phyloP scores from a whole-genome alignment of 2,888 invertebrate genomes.

The Noctua janthe region DNA sequence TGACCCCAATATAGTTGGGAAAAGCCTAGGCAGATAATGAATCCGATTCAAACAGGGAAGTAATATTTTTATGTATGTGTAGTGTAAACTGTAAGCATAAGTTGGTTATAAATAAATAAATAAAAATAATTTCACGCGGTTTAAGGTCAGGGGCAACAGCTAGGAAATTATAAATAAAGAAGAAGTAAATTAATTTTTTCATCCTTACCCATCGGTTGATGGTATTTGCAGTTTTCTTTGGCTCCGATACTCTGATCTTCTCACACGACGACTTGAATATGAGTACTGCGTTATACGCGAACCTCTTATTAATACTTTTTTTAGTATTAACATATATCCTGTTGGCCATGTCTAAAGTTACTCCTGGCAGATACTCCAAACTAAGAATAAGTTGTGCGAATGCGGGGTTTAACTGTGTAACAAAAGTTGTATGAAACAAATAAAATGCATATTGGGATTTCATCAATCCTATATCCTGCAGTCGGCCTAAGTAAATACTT shows the following conservation, averaged over 20 bases:
- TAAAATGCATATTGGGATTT: not conserved
- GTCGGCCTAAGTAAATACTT: not conserved
- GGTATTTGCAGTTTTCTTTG: conserved; percentile 75
- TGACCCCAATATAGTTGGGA: too few species aligned
- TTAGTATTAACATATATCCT: conserved; percentile 89
- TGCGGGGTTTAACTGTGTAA: conserved; percentile 10
- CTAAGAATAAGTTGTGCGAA: conserved; percentile 61
- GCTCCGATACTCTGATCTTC: conserved; percentile 88
- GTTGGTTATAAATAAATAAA: too few species aligned
- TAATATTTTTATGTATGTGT: too few species aligned
- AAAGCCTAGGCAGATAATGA: too few species aligned
- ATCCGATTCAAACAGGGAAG: too few species aligned
- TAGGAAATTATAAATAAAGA: not conserved
- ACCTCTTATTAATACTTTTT: conserved; percentile 84
- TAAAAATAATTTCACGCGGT: too few species aligned
- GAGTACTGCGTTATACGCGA: conserved; percentile 83
- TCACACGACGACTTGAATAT: conserved; percentile 91
- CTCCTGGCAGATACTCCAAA: conserved; percentile 76
- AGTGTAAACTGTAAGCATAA: too few species aligned
- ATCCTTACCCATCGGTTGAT: conserved; percentile 76
- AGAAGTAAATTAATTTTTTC: not conserved
- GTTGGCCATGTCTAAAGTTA: conserved; percentile 91
- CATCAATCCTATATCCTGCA: not conserved
- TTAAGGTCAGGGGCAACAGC: too few species aligned
- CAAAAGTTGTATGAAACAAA: not conserved